phyloP scores from a whole-genome alignment of 2,888 invertebrate genomes.

The Temnothorax rugatulus region DNA sequence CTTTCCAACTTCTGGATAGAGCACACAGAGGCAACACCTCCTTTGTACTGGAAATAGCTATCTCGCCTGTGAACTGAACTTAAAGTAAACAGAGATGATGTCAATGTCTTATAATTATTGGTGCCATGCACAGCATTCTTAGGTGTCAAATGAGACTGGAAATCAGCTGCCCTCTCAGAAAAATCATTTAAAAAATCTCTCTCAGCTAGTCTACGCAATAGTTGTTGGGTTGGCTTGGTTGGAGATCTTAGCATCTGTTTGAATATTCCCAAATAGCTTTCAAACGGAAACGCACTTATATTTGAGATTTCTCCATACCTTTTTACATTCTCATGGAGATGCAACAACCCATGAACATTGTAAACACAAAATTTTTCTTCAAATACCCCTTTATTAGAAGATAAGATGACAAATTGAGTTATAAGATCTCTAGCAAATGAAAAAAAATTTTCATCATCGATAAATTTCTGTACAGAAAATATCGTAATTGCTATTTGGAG shows the following conservation, averaged over 20 bases:
- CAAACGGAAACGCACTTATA: background rate
- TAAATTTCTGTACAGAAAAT: background rate
- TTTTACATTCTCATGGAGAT: background rate
- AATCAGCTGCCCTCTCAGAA: background rate
- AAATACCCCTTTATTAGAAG: background rate
- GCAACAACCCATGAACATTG: background rate
- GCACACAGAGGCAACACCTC: background rate
- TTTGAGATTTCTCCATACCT: background rate
- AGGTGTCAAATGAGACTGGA: background rate
- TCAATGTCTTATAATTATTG: background rate
- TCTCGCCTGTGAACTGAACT: background rate
- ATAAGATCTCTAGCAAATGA: background rate
- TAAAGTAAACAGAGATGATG: background rate
- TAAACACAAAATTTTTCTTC: background rate
- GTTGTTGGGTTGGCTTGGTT: background rate
- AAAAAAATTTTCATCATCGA: background rate
- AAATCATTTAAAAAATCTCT: background rate
- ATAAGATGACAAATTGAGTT: background rate
- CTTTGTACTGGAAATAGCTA: background rate
- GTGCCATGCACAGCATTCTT: background rate
- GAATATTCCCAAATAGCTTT: background rate
- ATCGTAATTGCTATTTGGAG: background rate
- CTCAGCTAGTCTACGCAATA: background rate
- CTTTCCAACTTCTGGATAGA: background rate
- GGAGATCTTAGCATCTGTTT: constrained; percentile 1